phyloP scores from a whole-genome alignment of 1,140 invertebrate species.

The Lordiphosa collinella region DNA sequence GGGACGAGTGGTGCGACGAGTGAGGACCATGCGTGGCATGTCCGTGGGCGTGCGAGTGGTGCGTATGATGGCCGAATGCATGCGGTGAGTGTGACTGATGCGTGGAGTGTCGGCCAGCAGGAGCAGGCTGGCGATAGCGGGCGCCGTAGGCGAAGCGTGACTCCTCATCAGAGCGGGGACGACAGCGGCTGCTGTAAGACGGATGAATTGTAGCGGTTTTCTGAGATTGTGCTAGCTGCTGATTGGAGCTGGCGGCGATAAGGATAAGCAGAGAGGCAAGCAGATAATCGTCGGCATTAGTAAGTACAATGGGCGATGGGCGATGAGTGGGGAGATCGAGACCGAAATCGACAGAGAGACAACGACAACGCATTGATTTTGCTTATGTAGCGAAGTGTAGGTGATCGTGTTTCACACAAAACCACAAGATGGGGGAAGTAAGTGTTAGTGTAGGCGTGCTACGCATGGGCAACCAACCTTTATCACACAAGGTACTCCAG shows the following conservation, averaged over 20 bases:
- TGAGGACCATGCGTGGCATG: constrained; percentile 79
- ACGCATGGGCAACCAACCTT: constrained; percentile 65
- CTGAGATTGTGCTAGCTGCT: constrained; percentile 79
- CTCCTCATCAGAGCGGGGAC: constrained; percentile 82
- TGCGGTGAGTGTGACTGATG: constrained; percentile 80
- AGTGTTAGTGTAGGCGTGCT: constrained; percentile 26
- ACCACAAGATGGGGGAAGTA: not conserved
- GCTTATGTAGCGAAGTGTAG: constrained; percentile 9
- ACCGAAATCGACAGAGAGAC: constrained; percentile 1
- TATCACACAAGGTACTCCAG: constrained; percentile 79
- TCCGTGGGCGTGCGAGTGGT: constrained; percentile 79
- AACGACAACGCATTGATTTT: constrained; percentile 18
- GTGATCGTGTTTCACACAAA: constrained; percentile 21
- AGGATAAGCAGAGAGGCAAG: constrained; percentile 26
- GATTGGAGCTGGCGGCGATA: constrained; percentile 68
- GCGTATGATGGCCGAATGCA: constrained; percentile 78
- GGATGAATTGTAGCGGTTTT: constrained; percentile 80
- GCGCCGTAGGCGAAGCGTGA: constrained; percentile 87
- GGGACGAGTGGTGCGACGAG: constrained; percentile 80
- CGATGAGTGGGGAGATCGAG: not conserved
- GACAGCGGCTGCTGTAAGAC: constrained; percentile 80
- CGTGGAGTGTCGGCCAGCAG: constrained; percentile 80
- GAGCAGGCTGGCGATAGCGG: constrained; percentile 87
- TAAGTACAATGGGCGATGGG: constrained; percentile 10
- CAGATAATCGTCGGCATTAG: constrained; percentile 18